Evolutionary conservation across 2,113 vertebrate species (phyloP), one percentile per base, ranked within the genome.

Genomic region (Malurus elegans): DNA sequence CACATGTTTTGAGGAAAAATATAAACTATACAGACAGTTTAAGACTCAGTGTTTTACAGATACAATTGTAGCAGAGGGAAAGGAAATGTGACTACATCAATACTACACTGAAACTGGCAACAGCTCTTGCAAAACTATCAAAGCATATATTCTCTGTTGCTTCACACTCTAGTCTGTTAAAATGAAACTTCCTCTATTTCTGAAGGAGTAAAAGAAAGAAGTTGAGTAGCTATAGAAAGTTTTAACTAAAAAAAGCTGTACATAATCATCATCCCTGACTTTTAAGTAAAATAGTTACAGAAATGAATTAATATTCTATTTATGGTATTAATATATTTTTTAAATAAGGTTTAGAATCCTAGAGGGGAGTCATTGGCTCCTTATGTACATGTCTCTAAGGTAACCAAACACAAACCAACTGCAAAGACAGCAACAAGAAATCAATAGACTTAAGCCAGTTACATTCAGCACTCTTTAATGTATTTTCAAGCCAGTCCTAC

Each of bases 101-200:
- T 56, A 80, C 47, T 71, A 76, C 74, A 84, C 42, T 38, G 79
- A 79, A 81, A 95, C 16, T 51, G 25, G 60, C 79, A 88, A 79
- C 36, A 78, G n/a, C 31, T 97, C 71, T 96, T 95, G 93, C 81
- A 50, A 79, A 92, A 95, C 85, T 76, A 90, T 60, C 54, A 79
- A 70, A 92, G 71, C 47, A n/a, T 25, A 80, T 66, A 56, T 82
- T 85, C 53, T 65, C 53, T 65, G 58, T 92, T 80, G 45, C 75
- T 88, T 66, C 60, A 65, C n/a, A 6, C 36, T 67, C 58, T 29
- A 18, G 56, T 69, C 61, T 86, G 48, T 45, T 57, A 47, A 82
- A 34, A 83, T 67, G 40, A 80, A 90, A 92, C 89, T 94, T 96
- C 95, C 90, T 40, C 82, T 88, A 58, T 74, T 95, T 76, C 45